These are phyloP conservation scores for Hippocampus kuda DNA, from an alignment of 2,797 vertebrate genomes.

Conservation along the genomic window DNA sequence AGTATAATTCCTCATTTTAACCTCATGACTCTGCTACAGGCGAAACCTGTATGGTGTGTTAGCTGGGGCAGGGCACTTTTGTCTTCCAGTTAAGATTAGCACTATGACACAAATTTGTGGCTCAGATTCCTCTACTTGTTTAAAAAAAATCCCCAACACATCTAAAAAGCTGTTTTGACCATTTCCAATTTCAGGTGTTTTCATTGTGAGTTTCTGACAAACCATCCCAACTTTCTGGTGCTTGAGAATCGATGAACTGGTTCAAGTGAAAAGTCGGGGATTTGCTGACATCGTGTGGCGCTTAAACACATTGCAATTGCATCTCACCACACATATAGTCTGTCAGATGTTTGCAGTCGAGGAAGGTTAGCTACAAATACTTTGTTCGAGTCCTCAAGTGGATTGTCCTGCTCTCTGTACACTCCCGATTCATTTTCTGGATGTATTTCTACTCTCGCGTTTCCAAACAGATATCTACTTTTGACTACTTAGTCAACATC, in stretches of 20 bases:
- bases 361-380: not conserved
- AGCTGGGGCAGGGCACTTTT: not conserved
- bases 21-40: not conserved
- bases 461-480: too few species aligned
- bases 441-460: too few species aligned
- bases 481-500: too few species aligned
- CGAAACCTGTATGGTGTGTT: not conserved
- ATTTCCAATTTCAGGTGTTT: not conserved
- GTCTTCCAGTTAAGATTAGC: not conserved
- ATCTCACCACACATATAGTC: too few species aligned
- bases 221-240: not conserved
- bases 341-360: not conserved
- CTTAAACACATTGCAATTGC: not conserved
- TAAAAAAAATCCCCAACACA: not conserved
- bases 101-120: not conserved
- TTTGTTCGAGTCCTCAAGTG: too few species aligned
- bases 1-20: not conserved
- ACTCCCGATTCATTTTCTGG: too few species aligned
- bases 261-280: not conserved
- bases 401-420: too few species aligned
- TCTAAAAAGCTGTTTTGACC: not conserved
- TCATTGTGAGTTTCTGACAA: not conserved
- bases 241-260: not conserved
- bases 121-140: not conserved
- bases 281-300: constrained; percentile 39